A percentile compares a stretch with the other conserved stretches of the same genome.
Conservation (phyloP, 2,797 vertebrate genomes). For the Phoeniculus purpureus region DNA sequence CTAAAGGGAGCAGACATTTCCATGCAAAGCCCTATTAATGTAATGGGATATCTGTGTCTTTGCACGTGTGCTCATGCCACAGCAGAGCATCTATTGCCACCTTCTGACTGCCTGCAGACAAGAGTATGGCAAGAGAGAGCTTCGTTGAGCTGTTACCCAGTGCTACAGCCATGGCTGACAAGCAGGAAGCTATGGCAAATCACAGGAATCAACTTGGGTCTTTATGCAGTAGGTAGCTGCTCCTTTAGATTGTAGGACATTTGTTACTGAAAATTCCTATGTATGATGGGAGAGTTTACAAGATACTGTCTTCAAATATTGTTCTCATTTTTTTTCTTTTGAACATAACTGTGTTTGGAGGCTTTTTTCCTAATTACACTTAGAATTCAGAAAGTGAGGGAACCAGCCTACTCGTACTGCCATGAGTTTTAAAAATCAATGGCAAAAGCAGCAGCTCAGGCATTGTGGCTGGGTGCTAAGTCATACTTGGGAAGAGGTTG, state of each 20-base stretch:
- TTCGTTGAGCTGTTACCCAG: background rate
- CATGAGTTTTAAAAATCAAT: background rate
- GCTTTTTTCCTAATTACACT: background rate
- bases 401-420: background rate
- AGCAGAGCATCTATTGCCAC: background rate
- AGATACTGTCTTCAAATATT: background rate
- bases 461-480: fast-evolving
- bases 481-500: background rate
- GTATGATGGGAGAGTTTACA: background rate
- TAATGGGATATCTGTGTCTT: background rate
- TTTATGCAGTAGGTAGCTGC: background rate
- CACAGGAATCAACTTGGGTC: background rate
- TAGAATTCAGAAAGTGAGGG: background rate
- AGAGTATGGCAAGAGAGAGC: background rate
- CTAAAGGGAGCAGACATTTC: background rate
- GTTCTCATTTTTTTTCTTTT: background rate
- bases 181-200: fast-evolving
- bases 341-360: background rate
- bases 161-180: fast-evolving
- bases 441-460: background rate
- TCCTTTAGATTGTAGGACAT: background rate
- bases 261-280: background rate
- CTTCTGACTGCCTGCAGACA: background rate
- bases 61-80: background rate
- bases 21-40: background rate